Percentiles rank a stretch among this genome's conserved stretches.
Conservation (phyloP, 1,140 invertebrate species). For the fruit fly (Drosophila melanogaster) region DNA sequence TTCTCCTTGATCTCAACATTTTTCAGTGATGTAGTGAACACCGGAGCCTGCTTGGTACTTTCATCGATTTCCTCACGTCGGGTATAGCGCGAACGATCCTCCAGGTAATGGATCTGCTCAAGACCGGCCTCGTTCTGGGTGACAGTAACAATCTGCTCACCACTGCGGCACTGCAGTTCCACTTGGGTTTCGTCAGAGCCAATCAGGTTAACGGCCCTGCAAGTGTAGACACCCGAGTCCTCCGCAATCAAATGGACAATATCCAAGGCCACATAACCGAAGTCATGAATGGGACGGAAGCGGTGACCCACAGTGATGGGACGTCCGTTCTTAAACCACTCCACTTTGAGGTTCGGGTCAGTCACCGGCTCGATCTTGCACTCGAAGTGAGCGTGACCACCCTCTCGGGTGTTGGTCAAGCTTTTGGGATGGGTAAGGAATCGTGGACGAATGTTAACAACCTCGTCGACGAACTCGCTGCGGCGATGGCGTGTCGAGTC, state of each 20-base stretch:
- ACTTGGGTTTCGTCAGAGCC: constrained; percentile 94
- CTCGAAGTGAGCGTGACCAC: constrained; percentile 98
- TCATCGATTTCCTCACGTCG: constrained; percentile 91
- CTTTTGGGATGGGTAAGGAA: constrained; percentile 95
- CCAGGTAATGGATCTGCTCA: constrained; percentile 94
- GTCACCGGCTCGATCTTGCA: constrained; percentile 98
- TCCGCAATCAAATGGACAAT: constrained; percentile 96
- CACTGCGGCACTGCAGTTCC: constrained; percentile 89
- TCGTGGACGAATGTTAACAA: constrained; percentile 91
- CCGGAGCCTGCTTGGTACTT: constrained; percentile 93
- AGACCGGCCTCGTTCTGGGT: constrained; percentile 94
- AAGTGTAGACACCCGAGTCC: constrained; percentile 96
- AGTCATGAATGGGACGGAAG: constrained; percentile 97
- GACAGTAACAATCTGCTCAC: constrained; percentile 91
- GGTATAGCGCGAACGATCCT: constrained; percentile 92
- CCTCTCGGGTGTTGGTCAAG: constrained; percentile 93
- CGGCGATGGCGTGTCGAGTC: constrained; percentile 94
- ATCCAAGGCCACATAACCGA: constrained; percentile 96
- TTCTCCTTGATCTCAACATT: constrained; percentile 97
- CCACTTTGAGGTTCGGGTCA: constrained; percentile 96
- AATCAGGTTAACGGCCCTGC: constrained; percentile 94
- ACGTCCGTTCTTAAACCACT: constrained; percentile 96
- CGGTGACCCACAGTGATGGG: constrained; percentile 95
- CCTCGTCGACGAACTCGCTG: constrained; percentile 92
- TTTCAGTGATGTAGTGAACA: constrained; percentile 95